Percentiles rank a stretch among this genome's conserved stretches.
Evolutionary conservation across 2,797 vertebrate species (phyloP).

Genomic region (Manis javanica): DNA sequence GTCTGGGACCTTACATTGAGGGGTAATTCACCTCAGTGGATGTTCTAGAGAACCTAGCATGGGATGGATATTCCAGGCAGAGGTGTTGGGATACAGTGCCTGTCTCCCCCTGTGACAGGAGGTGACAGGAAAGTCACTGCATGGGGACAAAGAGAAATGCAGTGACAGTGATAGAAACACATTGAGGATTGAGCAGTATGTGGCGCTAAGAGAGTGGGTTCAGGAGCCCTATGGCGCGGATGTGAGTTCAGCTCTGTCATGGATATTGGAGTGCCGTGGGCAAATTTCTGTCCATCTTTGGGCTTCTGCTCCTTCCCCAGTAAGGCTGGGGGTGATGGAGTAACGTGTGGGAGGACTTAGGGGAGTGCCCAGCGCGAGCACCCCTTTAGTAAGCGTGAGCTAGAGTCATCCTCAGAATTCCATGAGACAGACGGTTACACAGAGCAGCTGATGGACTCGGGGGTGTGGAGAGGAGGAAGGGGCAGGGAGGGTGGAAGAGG

Average conservation of each 20-base stretch:
- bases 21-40: neutral
- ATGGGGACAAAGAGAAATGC: neutral
- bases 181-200: neutral
- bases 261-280: neutral
- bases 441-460: neutral
- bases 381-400: neutral
- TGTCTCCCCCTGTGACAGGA: neutral
- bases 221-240: neutral
- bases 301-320: neutral
- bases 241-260: neutral
- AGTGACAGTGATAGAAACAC: neutral
- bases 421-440: neutral
- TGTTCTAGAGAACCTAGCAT: neutral
- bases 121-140: neutral
- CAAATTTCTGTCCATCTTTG: neutral
- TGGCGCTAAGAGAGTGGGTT: neutral
- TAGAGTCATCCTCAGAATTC: accelerated
- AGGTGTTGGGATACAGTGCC: no score
- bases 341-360: neutral
- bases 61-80: neutral
- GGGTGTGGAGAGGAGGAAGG: no score
- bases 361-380: accelerated
- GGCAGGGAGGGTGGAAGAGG: neutral
- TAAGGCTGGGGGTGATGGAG: neutral
- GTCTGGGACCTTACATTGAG: no score